A percentile compares a stretch with the other conserved stretches of the same genome.
phyloP scores from a whole-genome alignment of 2,113 vertebrate species.

The Scatophagus argus region DNA sequence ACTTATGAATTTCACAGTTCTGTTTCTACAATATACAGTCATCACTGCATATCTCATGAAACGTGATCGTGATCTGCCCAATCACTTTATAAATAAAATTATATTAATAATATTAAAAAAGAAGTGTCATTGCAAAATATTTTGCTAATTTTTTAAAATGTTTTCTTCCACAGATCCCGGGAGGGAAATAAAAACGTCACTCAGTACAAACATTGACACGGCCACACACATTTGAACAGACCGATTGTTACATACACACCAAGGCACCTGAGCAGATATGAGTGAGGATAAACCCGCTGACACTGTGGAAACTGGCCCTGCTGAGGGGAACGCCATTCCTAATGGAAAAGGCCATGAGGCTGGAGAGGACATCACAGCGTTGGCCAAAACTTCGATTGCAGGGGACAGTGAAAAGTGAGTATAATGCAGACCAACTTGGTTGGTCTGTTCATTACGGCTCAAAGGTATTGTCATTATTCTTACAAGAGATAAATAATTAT shows the following conservation, averaged over 20 bases:
- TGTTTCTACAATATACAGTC: background rate
- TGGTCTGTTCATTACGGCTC: background rate
- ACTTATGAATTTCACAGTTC: background rate
- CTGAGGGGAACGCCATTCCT: constrained; percentile 80
- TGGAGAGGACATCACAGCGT: constrained; percentile 70
- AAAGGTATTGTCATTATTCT: background rate
- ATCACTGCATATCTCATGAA: background rate
- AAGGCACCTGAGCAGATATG: constrained; percentile 61
- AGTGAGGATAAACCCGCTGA: constrained; percentile 71
- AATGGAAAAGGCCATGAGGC: constrained; percentile 85
- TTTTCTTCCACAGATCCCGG: constrained; percentile 51
- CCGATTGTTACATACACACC: constrained; percentile 3
- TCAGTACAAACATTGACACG: background rate
- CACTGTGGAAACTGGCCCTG: constrained; percentile 66
- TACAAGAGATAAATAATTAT: background rate
- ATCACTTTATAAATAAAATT: background rate
- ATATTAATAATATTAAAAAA: too few relatives aligned
- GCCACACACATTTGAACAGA: constrained; percentile 17
- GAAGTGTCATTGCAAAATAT: background rate
- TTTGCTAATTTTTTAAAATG: background rate
- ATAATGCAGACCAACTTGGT: background rate
- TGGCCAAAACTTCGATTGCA: constrained; percentile 70
- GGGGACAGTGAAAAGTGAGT: constrained; percentile 82
- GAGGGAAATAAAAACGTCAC: constrained; percentile 22
- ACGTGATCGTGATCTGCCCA: background rate